Base-by-base conservation (phyloP, 2,113 vertebrate genomes). In the Romanogobio albipinnatus region DNA sequence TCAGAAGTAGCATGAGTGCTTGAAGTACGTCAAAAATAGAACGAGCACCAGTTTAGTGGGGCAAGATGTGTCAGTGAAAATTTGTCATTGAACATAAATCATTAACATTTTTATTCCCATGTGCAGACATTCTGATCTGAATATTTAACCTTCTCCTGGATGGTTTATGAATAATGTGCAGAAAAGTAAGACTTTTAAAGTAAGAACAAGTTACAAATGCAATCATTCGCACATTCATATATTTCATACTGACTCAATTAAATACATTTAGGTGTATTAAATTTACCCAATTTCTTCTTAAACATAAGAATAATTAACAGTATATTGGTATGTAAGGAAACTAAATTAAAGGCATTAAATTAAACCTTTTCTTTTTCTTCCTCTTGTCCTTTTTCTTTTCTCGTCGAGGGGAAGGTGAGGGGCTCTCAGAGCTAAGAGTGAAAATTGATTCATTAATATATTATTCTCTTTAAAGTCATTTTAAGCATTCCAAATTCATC, bases 341-440 rank as follows among this genome's bases (percentile, higher is more conserved):
- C 17, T 2, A 56, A 56, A 56, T 43, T 43, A 43, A 43, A 14
- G 9, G 4, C 36, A 43, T 71, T 71, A 39, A 1, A 8, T 43
- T 14, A 9, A 92, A 96, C 96, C 95, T 94, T 91, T 94, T 95
- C 93, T 96, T 97, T 85, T 97, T 97, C 90, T 96, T 97, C 88
- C 96, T 93, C 39, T 92, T 88, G 73, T 84, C 84, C 76, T 87
- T 95, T 88, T 95, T 97, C 90, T 96, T 97, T 83, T 93, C 94
- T 87, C 93, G 94, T 29, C 87, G 89, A 24, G 96, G 95, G 83
- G 96, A 94, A 0, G 94, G 91, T 61, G 96, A 96, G 1, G 90
- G 93, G 90, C 96, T 96, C 86, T 94, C 95, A 78, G 97, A 97
- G 87, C 96, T 96, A 76, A 29, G 14, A 76, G 26, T 17, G 24